Conservation (phyloP, 1,140 invertebrate species). For the Bombus ignitus region DNA sequence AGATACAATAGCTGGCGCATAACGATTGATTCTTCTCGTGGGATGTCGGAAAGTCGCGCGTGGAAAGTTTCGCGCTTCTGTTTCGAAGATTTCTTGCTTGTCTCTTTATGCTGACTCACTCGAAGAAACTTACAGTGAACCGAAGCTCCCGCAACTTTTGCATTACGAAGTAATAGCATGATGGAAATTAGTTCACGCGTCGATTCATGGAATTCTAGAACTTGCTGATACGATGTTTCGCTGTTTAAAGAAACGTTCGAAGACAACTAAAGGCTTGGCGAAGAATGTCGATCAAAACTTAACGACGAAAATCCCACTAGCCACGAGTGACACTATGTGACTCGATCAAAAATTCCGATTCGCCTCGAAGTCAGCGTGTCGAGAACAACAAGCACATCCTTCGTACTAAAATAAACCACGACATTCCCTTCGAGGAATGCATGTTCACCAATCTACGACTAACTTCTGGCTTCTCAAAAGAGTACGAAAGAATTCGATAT, state of each 20-base stretch:
- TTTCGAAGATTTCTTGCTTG: background rate
- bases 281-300: background rate
- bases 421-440: background rate
- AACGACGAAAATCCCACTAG: background rate
- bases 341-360: background rate
- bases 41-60: background rate
- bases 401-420: background rate
- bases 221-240: background rate
- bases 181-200: conserved; percentile 15
- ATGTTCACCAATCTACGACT: background rate
- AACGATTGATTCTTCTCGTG: conserved; percentile 24
- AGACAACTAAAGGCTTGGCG: background rate
- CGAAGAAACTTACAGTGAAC: background rate
- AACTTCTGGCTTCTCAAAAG: background rate
- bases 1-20: background rate
- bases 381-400: background rate
- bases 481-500: conserved; percentile 24
- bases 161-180: background rate
- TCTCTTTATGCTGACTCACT: background rate
- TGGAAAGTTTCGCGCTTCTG: background rate
- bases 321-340: too few species aligned
- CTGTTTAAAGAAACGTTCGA: background rate
- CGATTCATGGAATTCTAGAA: background rate
- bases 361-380: background rate
- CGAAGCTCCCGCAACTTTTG: conserved; percentile 6